phyloP scores from a whole-genome alignment of 2,888 invertebrate genomes.

The Brenthis daphne region DNA sequence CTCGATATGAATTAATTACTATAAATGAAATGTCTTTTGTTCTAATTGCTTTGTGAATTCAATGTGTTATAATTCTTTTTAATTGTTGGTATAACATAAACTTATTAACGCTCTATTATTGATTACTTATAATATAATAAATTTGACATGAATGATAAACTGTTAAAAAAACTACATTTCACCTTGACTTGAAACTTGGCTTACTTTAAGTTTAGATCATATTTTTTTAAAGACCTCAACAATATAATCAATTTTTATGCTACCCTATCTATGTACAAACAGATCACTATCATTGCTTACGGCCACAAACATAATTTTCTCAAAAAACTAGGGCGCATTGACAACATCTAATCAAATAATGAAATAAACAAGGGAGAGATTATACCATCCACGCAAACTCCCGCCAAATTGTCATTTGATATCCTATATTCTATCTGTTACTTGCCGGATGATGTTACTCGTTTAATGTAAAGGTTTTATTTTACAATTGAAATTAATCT shows the following conservation, averaged over 20 bases:
- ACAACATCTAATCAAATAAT: constrained; percentile 58
- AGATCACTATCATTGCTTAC: constrained; percentile 37
- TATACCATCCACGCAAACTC: constrained; percentile 68
- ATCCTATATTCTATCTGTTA: constrained; percentile 53
- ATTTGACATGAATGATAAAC: no score
- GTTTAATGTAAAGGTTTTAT: constrained; percentile 37
- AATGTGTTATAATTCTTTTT: no score
- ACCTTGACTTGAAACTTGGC: no score
- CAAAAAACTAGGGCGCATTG: constrained; percentile 59
- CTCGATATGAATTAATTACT: constrained; percentile 31
- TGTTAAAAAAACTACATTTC: no score
- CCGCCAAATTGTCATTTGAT: constrained; percentile 74
- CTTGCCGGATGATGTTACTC: constrained; percentile 51
- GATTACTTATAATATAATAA: no score
- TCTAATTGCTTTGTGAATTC: constrained; percentile 8
- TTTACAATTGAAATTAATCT: constrained; percentile 5
- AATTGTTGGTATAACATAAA: no score
- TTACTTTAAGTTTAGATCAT: no score
- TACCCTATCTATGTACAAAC: neutral
- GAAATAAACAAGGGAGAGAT: constrained; percentile 67
- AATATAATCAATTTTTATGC: constrained; percentile 4
- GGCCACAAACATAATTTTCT: constrained; percentile 51
- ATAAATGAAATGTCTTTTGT: constrained; percentile 21
- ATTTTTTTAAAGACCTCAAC: neutral
- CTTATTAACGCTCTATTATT: no score